Base-by-base conservation (phyloP, 1,140 invertebrate genomes). In the Polypedilum pembai region DNA sequence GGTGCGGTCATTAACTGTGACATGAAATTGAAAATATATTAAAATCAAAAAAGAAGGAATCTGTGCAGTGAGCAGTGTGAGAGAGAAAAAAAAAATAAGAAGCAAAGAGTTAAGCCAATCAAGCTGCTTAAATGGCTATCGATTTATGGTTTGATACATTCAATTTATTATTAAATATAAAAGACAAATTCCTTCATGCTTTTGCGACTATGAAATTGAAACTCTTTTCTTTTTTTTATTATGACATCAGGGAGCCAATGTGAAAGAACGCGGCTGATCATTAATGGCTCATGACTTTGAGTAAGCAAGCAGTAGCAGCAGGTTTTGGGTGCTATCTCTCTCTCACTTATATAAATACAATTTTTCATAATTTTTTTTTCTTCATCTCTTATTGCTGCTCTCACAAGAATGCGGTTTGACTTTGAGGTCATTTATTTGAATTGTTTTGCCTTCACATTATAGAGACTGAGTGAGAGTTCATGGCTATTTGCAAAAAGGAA, bases 391-490 rank as follows among this genome's bases (percentile, higher is more conserved):
- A 56, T 56, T 56, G 45, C 45, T 18, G 0, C 20, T 18, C 18
- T n/a, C 3, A 18, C 8, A n/a, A 69, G 65, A 69, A 69, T 69
- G 65, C 20, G 17, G 17, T 18, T 69, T 69, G 65, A 69, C 65
- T 69, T 69, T 69, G 65, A 69, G 65, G 65, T 69, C 65, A 69
- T 69, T 69, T 69, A 18, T 69, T 18, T 69, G 65, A n/a, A 56
- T 69, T 69, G 65, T 69, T 8, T 69, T 69, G n/a, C 45, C n/a
- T 56, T n/a, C 45, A n/a, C n/a, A n/a, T n/a, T n/a, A n/a, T n/a
- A n/a, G n/a, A n/a, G n/a, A n/a, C 12, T 56, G 45, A n/a, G 12
- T 56, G 12, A 56, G 45, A 56, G 45, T 56, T 56, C 45, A 56
- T 56, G 45, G 45, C 45, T 56, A n/a, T n/a, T n/a, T 45, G 15